Percentiles rank a stretch among this genome's conserved stretches.
Conservation (phyloP, 1,140 invertebrate genomes). For the Scaptodrosophila lebanonensis region DNA sequence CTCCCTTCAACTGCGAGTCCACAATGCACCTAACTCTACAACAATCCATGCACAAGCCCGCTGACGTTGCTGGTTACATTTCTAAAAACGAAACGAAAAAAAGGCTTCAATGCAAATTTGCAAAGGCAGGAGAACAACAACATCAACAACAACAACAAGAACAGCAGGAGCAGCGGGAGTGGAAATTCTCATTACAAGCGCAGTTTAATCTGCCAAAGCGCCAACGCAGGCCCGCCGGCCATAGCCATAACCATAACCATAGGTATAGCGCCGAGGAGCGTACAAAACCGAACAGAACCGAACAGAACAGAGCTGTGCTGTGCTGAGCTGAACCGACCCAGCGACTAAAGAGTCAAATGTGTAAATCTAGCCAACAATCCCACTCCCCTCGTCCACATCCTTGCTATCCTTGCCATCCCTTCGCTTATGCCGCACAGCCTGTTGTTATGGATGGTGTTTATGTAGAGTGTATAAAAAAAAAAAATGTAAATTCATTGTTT, state of each 20-base stretch:
- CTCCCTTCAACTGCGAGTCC: no score
- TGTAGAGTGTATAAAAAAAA: slow-evolving; percentile 36
- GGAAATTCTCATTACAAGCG: slow-evolving; percentile 70
- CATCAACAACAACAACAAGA: slow-evolving; percentile 16
- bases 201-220: slow-evolving; percentile 62
- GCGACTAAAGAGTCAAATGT: slow-evolving; percentile 46
- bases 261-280: no score
- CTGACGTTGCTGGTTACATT: slow-evolving; percentile 34
- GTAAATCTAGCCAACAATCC: slow-evolving; percentile 36
- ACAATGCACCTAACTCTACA: no score
- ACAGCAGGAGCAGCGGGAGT: slow-evolving; percentile 22
- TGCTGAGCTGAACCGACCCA: slow-evolving; percentile 5
- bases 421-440: not conserved
- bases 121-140: slow-evolving; percentile 36
- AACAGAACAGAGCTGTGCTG: not conserved
- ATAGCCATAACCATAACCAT: no score
- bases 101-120: slow-evolving; percentile 68
- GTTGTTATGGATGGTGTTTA: slow-evolving; percentile 30
- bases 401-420: not conserved
- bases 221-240: slow-evolving; percentile 22
- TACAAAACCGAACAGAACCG: no score
- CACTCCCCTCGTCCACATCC: not conserved
- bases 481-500: slow-evolving; percentile 70
- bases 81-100: slow-evolving; percentile 17
- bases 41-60: slow-evolving; percentile 11